Conservation (phyloP, 2,113 vertebrate genomes). For the Sceloporus undulatus region DNA sequence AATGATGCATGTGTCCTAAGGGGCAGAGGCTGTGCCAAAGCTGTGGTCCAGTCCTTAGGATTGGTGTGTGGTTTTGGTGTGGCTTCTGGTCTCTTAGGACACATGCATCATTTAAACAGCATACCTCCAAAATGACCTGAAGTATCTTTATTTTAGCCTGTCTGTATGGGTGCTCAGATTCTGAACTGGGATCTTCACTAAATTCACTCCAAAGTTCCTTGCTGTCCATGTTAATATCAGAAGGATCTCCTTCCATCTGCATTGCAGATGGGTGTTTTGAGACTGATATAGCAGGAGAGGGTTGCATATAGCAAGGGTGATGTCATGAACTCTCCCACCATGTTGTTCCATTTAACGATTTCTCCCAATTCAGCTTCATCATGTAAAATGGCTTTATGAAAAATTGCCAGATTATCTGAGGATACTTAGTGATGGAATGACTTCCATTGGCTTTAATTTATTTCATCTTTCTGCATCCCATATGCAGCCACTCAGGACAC, state of each 20-base stretch:
- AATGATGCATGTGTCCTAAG: too few relatives aligned
- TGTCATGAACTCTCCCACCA: background rate
- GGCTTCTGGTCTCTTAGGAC: too few relatives aligned
- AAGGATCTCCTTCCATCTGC: constrained; percentile 16
- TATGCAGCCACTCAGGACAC: background rate
- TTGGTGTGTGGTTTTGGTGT: too few relatives aligned
- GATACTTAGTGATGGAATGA: background rate
- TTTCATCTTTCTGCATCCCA: background rate
- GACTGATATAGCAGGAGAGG: background rate
- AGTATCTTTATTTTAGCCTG: too few relatives aligned
- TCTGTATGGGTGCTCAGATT: background rate
- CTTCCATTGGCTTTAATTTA: background rate
- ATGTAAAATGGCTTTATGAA: constrained; percentile 2
- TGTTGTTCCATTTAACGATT: constrained; percentile 9
- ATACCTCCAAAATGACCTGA: too few relatives aligned
- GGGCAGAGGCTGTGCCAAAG: too few relatives aligned
- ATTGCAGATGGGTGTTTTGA: constrained; percentile 22
- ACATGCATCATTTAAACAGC: too few relatives aligned
- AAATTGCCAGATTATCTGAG: background rate
- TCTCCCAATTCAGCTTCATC: background rate
- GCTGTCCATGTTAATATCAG: background rate
- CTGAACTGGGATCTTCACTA: background rate
- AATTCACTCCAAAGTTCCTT: background rate
- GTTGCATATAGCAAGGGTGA: background rate
- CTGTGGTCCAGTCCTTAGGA: too few relatives aligned